These are phyloP conservation scores for Lasiommata megera DNA, from an alignment of 2,888 invertebrate genomes.

Conservation along the genomic window DNA sequence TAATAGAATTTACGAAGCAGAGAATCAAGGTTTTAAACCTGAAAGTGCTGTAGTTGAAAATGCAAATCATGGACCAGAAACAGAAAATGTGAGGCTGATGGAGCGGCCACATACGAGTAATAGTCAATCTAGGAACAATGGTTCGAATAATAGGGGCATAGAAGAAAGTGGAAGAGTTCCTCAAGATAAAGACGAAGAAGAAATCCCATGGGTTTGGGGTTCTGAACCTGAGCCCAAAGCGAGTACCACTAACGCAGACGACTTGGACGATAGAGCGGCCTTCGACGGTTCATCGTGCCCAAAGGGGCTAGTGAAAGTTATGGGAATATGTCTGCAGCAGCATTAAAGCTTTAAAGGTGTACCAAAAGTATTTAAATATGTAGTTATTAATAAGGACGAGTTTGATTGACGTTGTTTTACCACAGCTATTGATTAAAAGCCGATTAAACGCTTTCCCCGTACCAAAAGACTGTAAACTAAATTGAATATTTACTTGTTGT, in stretches of 20 bases:
- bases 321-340: conserved; percentile 22
- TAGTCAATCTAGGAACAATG: not conserved
- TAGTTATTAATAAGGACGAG: not conserved
- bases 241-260: conserved; percentile 1
- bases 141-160: not conserved
- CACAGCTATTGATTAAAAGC: too few relatives aligned
- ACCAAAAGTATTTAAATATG: conserved; percentile 1
- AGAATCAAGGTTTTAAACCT: not conserved
- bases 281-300: conserved; percentile 28
- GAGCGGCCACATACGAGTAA: not conserved
- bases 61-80: not conserved
- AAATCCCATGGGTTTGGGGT: conserved; percentile 25
- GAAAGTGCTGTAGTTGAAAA: not conserved
- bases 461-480: too few relatives aligned
- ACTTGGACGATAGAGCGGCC: conserved; percentile 26
- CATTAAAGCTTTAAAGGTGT: conserved; percentile 6
- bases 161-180: not conserved
- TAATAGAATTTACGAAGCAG: not conserved
- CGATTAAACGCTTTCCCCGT: too few relatives aligned
- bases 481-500: too few relatives aligned
- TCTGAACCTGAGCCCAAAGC: not conserved
- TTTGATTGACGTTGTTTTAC: too few relatives aligned
- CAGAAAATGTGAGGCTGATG: not conserved
- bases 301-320: conserved; percentile 23
- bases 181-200: conserved; percentile 13